These are phyloP conservation scores for Ernsta delagoae DNA, from an alignment of 2,888 invertebrate species.

Conservation along the genomic window DNA sequence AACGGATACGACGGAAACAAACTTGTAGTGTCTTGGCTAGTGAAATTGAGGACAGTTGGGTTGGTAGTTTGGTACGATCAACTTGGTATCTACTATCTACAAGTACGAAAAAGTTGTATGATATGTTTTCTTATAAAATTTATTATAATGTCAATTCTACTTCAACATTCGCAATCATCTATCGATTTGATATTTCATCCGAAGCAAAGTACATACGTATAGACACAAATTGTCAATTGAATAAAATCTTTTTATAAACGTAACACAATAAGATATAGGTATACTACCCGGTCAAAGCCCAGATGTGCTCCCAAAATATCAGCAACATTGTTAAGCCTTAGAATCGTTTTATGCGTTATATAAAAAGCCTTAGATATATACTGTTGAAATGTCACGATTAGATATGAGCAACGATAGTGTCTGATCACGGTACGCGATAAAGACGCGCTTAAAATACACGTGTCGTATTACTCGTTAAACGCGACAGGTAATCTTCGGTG, in stretches of 20 bases:
- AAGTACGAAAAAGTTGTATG: too few species aligned
- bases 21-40: background rate
- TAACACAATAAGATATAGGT: too few species aligned
- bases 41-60: background rate
- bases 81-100: too few species aligned
- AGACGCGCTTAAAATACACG: constrained; percentile 26
- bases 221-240: too few species aligned
- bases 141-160: too few species aligned
- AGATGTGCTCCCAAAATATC: background rate
- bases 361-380: background rate
- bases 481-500: constrained; percentile 1
- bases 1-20: background rate
- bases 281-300: background rate
- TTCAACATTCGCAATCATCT: too few species aligned
- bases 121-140: too few species aligned
- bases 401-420: constrained; percentile 25
- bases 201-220: too few species aligned
- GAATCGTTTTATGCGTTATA: too few species aligned
- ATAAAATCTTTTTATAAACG: too few species aligned
- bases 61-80: background rate
- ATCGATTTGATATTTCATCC: too few species aligned
- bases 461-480: constrained; percentile 18
- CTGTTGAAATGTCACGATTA: constrained; percentile 19
- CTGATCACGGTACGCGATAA: constrained; percentile 27
- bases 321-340: background rate